phyloP scores from a whole-genome alignment of 1,140 invertebrate species.

The Bombus fervidus region DNA sequence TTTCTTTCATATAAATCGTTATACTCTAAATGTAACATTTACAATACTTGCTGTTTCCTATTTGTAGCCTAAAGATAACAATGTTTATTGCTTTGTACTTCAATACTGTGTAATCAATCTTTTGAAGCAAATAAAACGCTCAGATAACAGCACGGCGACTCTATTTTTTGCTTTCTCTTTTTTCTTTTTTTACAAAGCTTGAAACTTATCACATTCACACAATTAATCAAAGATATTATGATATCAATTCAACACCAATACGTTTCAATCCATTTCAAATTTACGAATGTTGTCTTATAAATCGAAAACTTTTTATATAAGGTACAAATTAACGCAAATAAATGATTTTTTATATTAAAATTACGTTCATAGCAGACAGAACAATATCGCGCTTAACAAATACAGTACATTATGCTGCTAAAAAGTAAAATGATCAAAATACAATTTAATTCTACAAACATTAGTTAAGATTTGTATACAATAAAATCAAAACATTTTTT shows the following conservation, averaged over 20 bases:
- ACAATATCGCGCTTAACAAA: slow-evolving; percentile 36
- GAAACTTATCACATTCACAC: slow-evolving; percentile 64
- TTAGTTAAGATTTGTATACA: slow-evolving; percentile 33
- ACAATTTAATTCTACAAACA: slow-evolving; percentile 26
- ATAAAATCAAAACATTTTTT: slow-evolving; percentile 16
- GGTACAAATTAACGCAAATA: slow-evolving; percentile 32
- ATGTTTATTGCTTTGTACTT: slow-evolving; percentile 66
- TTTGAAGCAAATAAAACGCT: slow-evolving; percentile 34
- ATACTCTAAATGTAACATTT: slow-evolving; percentile 20
- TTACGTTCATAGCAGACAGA: slow-evolving; percentile 9
- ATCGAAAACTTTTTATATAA: slow-evolving; percentile 24
- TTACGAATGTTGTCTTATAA: slow-evolving; percentile 17
- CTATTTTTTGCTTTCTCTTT: slow-evolving; percentile 50
- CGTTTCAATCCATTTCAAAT: slow-evolving; percentile 38
- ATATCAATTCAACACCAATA: slow-evolving; percentile 36
- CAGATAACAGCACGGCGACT: slow-evolving; percentile 68
- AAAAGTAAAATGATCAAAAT: slow-evolving; percentile 55
- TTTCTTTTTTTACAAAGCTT: slow-evolving; percentile 36
- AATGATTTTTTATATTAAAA: slow-evolving; percentile 25
- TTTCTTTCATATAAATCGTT: slow-evolving; percentile 23
- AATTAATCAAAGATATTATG: slow-evolving; percentile 51
- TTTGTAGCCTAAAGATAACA: slow-evolving; percentile 34
- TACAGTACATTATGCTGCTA: slow-evolving; percentile 57
- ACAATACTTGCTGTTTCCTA: slow-evolving; percentile 32
- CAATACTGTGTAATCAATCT: slow-evolving; percentile 43